A percentile compares a stretch with the other conserved stretches of the same genome.
Conservation (phyloP, 2,113 vertebrate species). For the Chlorocebus sabaeus region DNA sequence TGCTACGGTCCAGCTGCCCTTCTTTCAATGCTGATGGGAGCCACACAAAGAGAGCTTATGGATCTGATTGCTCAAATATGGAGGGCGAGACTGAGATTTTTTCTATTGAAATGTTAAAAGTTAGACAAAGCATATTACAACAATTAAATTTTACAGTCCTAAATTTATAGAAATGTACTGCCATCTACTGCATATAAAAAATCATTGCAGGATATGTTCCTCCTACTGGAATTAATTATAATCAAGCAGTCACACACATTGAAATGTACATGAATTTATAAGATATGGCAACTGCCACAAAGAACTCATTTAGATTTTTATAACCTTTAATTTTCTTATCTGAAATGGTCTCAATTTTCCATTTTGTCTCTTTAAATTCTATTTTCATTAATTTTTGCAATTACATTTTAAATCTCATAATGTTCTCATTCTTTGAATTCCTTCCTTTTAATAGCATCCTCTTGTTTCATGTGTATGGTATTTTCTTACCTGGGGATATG, state of each 20-base stretch:
- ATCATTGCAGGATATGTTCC: neutral
- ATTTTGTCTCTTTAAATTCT: neutral
- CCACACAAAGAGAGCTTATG: neutral
- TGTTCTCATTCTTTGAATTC: neutral
- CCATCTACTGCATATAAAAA: constrained; percentile 9
- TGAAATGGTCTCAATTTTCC: neutral
- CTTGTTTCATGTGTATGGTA: neutral
- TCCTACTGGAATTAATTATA: neutral
- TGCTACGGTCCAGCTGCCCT: neutral
- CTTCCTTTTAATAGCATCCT: neutral
- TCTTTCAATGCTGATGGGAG: neutral
- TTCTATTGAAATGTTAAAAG: neutral
- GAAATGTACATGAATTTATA: constrained; percentile 15
- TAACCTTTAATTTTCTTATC: neutral
- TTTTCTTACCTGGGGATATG: neutral
- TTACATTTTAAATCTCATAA: neutral
- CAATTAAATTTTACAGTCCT: neutral
- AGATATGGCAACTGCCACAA: neutral
- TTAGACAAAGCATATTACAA: neutral
- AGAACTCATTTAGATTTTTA: neutral
- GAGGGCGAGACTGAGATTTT: neutral
- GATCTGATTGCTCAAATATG: neutral
- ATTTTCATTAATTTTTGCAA: neutral
- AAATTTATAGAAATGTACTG: neutral
- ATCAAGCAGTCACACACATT: neutral